Evolutionary conservation across 2,888 invertebrate genomes (phyloP).

Genomic region (Oeneis ivallda): DNA sequence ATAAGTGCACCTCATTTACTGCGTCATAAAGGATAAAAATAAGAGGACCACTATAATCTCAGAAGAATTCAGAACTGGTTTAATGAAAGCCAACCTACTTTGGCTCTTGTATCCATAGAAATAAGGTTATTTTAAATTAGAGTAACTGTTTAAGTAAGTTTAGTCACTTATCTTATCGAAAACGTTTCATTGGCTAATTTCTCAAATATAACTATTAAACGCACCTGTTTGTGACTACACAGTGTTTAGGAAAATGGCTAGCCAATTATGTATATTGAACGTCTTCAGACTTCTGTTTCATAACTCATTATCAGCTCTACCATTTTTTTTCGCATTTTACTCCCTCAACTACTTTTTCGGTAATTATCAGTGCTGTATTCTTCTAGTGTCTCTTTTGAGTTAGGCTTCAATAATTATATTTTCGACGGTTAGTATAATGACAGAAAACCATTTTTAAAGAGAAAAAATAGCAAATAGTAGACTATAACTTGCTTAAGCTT

Average conservation of each 20-base stretch:
- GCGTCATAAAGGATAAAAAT: conserved; percentile 4
- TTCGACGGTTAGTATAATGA: too few relatives aligned
- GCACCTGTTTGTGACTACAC: conserved; percentile 18
- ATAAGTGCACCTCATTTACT: background rate
- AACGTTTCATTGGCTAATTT: conserved; percentile 21
- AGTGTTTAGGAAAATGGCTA: background rate
- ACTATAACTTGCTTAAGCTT: too few relatives aligned
- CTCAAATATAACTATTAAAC: conserved; percentile 15
- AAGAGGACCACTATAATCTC: background rate
- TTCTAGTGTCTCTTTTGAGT: too few relatives aligned
- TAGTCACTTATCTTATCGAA: conserved; percentile 17
- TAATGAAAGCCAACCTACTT: background rate
- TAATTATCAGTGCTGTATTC: too few relatives aligned
- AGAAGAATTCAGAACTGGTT: background rate
- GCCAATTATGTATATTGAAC: background rate
- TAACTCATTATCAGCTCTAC: background rate
- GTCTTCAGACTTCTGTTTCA: background rate
- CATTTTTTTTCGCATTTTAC: background rate
- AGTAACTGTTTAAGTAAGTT: background rate
- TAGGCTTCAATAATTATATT: too few relatives aligned
- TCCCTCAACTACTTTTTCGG: background rate
- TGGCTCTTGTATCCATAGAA: background rate
- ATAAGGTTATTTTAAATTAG: conserved; percentile 1
- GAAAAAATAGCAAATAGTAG: too few relatives aligned
- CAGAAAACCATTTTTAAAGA: too few relatives aligned